Evolutionary conservation across 2,888 invertebrate genomes (phyloP).

Genomic region (Parascotia fuliginaria): DNA sequence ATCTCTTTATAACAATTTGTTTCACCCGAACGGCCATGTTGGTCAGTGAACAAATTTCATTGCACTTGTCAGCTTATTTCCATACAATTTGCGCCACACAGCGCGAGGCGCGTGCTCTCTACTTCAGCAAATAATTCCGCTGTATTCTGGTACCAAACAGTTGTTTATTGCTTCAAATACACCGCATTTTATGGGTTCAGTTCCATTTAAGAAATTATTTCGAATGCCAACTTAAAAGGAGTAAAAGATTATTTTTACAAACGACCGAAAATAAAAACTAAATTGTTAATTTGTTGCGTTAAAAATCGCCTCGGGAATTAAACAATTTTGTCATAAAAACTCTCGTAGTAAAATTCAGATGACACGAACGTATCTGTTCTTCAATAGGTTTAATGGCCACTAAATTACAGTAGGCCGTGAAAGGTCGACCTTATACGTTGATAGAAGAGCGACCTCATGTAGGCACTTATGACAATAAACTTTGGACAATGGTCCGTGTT

Average conservation of each 20-base stretch:
- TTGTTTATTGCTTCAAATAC: constrained; percentile 25
- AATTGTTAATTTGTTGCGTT: not conserved
- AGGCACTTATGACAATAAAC: constrained; percentile 67
- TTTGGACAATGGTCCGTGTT: constrained; percentile 73
- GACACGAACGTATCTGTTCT: constrained; percentile 27
- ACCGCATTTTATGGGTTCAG: constrained; percentile 13
- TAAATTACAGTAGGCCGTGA: constrained; percentile 26
- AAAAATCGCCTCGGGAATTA: not conserved
- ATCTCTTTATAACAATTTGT: constrained; percentile 43
- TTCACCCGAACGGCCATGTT: constrained; percentile 26
- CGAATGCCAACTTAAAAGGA: constrained; percentile 3
- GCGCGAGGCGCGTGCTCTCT: constrained; percentile 58
- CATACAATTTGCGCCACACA: constrained; percentile 80
- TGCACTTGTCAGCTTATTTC: constrained; percentile 64
- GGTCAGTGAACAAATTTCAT: constrained; percentile 57
- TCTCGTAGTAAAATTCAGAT: constrained; percentile 18
- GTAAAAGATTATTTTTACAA: not conserved
- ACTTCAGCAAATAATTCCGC: constrained; percentile 52
- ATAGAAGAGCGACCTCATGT: constrained; percentile 46
- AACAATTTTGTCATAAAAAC: no score
- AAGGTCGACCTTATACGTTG: constrained; percentile 26
- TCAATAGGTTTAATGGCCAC: constrained; percentile 24
- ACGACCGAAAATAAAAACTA: not conserved
- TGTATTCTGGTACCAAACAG: constrained; percentile 29
- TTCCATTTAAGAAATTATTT: constrained; percentile 5